These are phyloP conservation scores for Neofelis nebulosa DNA, from an alignment of 2,113 vertebrate species.

Conservation along the genomic window DNA sequence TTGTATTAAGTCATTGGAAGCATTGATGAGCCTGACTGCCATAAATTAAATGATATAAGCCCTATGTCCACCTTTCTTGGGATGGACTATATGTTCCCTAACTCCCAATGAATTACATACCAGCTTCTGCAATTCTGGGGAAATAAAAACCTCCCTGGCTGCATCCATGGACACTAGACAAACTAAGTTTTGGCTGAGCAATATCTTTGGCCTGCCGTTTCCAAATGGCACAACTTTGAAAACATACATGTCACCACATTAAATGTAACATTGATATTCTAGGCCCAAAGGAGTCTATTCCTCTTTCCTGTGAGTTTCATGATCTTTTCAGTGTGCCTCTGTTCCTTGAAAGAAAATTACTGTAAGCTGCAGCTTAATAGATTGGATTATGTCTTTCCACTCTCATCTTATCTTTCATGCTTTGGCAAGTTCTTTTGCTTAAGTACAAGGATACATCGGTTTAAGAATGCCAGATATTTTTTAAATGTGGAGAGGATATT, in stretches of 20 bases:
- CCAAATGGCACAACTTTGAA: slow-evolving; percentile 26
- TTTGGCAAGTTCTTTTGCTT: slow-evolving; percentile 6
- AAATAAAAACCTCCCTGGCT: neutral
- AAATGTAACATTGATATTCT: neutral
- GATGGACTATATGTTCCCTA: neutral
- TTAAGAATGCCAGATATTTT: neutral
- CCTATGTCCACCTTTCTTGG: neutral
- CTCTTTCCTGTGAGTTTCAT: neutral
- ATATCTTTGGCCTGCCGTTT: neutral
- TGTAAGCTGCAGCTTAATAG: neutral
- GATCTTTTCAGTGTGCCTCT: slow-evolving; percentile 23
- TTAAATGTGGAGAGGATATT: neutral
- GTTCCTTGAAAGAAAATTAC: slow-evolving; percentile 17
- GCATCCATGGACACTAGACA: neutral
- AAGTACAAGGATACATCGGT: neutral
- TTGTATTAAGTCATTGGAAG: neutral
- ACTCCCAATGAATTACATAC: neutral
- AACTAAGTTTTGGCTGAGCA: neutral
- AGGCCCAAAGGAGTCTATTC: neutral
- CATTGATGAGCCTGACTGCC: neutral
- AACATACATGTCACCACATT: neutral
- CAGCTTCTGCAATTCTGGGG: neutral
- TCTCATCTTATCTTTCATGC: neutral
- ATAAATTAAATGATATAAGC: neutral
- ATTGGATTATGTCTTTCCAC: neutral